phyloP scores from a whole-genome alignment of 2,888 invertebrate species.

The Nomada ferruginata region DNA sequence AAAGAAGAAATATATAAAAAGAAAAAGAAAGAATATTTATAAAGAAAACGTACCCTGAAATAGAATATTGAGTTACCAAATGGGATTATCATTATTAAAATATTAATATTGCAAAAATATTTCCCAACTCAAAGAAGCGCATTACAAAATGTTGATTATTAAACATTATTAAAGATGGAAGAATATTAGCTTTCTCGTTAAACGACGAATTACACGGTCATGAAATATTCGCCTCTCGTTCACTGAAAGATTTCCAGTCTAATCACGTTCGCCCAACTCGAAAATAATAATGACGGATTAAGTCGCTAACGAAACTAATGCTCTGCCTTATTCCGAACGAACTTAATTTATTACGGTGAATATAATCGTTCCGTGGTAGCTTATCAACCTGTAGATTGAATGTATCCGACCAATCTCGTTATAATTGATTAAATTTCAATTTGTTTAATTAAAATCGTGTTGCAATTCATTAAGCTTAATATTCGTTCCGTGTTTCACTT shows the following conservation, averaged over 20 bases:
- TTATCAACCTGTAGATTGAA: not conserved
- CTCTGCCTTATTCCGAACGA: not conserved
- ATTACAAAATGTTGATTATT: too few species aligned
- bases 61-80: too few species aligned
- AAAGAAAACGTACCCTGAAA: too few species aligned
- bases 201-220: not conserved
- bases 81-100: too few species aligned
- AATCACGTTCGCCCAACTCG: not conserved
- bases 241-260: not conserved
- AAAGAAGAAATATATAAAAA: too few species aligned
- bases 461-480: not conserved
- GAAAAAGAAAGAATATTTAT: too few species aligned
- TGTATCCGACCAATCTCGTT: too few species aligned
- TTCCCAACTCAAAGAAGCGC: too few species aligned
- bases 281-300: slow-evolving; percentile 6
- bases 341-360: slow-evolving; percentile 1
- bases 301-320: not conserved
- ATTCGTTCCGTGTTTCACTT: not conserved
- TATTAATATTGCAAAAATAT: too few species aligned
- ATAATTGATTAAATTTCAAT: too few species aligned
- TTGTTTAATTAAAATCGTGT: too few species aligned
- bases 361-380: not conserved
- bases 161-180: too few species aligned
- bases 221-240: not conserved
- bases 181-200: not conserved